A percentile compares a stretch with the other conserved stretches of the same genome.
Conservation (phyloP, 2,113 vertebrate species). For the Columba janthina region DNA sequence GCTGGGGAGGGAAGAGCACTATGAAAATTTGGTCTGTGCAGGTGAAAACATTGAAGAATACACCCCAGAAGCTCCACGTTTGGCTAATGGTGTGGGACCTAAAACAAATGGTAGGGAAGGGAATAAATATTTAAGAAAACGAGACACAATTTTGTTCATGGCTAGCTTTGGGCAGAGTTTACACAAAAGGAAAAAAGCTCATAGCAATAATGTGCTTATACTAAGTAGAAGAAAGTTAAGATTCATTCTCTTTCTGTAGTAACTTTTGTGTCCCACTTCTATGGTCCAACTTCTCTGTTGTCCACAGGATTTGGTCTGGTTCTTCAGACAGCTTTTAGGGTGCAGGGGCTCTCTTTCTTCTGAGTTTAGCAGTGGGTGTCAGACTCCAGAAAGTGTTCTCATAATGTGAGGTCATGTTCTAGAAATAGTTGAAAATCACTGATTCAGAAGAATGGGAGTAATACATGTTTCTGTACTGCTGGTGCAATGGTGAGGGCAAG, state of each 20-base stretch:
- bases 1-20: background rate
- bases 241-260: background rate
- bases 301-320: background rate
- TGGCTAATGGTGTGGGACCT: background rate
- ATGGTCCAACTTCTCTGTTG: background rate
- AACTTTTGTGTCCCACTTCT: background rate
- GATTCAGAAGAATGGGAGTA: background rate
- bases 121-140: background rate
- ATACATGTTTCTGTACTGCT: background rate
- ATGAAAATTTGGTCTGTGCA: background rate
- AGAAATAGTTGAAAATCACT: background rate
- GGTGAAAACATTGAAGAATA: fast-evolving
- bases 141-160: background rate
- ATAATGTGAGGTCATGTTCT: background rate
- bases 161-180: background rate
- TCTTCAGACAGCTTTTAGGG: background rate
- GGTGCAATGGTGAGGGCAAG: background rate
- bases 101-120: background rate
- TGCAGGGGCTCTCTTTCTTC: background rate
- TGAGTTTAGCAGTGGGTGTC: background rate
- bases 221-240: background rate
- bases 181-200: background rate
- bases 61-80: background rate
- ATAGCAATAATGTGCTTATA: fast-evolving
- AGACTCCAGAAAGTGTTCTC: background rate